Conservation (phyloP, 2,113 vertebrate genomes). For the Forbesichthys papilliferus region DNA sequence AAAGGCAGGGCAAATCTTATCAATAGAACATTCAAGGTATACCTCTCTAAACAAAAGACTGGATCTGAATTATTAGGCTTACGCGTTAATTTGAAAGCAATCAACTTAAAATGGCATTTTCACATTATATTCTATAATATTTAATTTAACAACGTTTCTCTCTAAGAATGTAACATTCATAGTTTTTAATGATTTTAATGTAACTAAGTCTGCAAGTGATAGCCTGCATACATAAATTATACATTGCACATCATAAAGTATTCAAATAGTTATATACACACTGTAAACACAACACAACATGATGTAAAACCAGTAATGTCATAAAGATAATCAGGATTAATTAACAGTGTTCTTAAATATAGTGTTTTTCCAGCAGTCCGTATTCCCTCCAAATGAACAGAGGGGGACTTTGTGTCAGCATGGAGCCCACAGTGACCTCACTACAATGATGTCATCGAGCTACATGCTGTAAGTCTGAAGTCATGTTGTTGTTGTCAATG, state of each 20-base stretch:
- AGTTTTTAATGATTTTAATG: no score
- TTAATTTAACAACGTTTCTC: no score
- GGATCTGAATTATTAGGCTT: no score
- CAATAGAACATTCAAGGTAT: background rate
- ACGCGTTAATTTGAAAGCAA: no score
- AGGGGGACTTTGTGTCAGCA: slow-evolving; percentile 45
- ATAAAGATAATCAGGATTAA: background rate
- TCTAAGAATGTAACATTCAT: no score
- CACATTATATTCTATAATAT: no score
- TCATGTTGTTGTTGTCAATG: slow-evolving; percentile 42
- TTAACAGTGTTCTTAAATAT: background rate
- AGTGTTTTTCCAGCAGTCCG: slow-evolving; percentile 16
- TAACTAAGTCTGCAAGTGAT: no score
- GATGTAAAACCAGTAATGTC: no score
- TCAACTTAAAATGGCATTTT: no score
- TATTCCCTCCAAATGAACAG: slow-evolving; percentile 43
- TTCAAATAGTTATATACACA: background rate
- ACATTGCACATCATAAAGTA: no score
- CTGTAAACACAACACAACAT: background rate
- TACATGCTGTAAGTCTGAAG: slow-evolving; percentile 41
- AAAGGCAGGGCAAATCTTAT: no score
- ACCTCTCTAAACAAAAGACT: background rate
- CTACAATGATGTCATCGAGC: slow-evolving; percentile 66
- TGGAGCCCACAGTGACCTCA: slow-evolving; percentile 65
- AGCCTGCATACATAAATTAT: no score